A percentile compares a stretch with the other conserved stretches of the same genome.
These are phyloP conservation scores for Eufriesea mexicana DNA, from an alignment of 1,140 invertebrate genomes.

Conservation along the genomic window DNA sequence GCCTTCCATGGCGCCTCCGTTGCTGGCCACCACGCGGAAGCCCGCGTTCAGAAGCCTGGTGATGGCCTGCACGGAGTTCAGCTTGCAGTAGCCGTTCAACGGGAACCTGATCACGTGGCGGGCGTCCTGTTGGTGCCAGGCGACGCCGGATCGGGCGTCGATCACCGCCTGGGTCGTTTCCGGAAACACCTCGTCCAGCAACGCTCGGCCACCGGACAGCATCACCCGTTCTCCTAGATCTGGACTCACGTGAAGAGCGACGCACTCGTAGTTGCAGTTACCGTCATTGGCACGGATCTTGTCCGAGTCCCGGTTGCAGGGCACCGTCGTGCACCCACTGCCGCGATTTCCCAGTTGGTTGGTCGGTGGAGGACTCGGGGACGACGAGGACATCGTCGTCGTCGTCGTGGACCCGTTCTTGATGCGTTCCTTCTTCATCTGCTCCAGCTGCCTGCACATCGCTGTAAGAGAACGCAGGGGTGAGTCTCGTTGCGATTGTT, in stretches of 20 bases:
- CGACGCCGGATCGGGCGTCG: constrained; percentile 90
- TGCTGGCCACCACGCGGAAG: constrained; percentile 92
- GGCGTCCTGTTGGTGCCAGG: constrained; percentile 93
- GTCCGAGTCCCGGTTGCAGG: constrained; percentile 68
- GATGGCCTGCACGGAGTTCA: constrained; percentile 95
- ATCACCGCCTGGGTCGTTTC: constrained; percentile 93
- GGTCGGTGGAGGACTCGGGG: constrained; percentile 71
- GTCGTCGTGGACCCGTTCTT: constrained; percentile 82
- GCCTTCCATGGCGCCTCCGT: constrained; percentile 93
- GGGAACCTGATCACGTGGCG: constrained; percentile 94
- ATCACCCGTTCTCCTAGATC: constrained; percentile 94
- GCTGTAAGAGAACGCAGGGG: constrained; percentile 80
- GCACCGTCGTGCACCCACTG: constrained; percentile 49
- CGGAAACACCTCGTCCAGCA: constrained; percentile 93
- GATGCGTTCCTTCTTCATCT: constrained; percentile 88
- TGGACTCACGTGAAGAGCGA: constrained; percentile 93
- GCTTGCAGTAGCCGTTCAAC: constrained; percentile 95
- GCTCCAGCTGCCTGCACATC: constrained; percentile 90
- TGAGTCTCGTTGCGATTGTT: background rate
- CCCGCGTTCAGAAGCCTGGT: constrained; percentile 92
- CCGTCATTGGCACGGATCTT: constrained; percentile 62
- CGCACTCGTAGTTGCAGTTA: constrained; percentile 88
- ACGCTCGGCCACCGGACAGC: constrained; percentile 89
- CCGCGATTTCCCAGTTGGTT: constrained; percentile 61
- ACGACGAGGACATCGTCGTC: constrained; percentile 63